phyloP scores from a whole-genome alignment of 2,888 invertebrate genomes.

The Brachylomia viminalis region DNA sequence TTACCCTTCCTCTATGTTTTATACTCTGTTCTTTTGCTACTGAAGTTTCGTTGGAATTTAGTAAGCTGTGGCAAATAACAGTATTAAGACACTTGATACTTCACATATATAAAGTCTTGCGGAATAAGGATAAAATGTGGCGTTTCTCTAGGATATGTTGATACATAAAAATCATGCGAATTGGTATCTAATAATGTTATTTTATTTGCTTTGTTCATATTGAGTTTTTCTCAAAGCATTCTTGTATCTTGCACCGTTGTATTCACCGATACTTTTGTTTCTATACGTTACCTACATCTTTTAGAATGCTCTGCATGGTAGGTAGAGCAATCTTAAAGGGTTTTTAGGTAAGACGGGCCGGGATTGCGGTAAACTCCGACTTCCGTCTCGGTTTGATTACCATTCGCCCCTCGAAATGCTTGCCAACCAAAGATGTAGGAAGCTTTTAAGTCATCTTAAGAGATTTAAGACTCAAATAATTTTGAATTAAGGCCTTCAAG shows the following conservation, averaged over 20 bases:
- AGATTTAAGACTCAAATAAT: constrained; percentile 65
- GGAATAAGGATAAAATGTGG: constrained; percentile 22
- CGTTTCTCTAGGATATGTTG: constrained; percentile 3
- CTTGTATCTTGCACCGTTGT: too few species aligned
- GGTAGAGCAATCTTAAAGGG: constrained; percentile 79
- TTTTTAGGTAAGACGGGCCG: constrained; percentile 83
- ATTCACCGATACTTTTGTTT: constrained; percentile 8
- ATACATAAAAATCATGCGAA: constrained; percentile 18
- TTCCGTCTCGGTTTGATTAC: constrained; percentile 84
- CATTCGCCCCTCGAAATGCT: constrained; percentile 83
- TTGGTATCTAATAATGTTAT: constrained; percentile 1
- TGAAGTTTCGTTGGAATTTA: constrained; percentile 39
- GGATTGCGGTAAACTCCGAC: constrained; percentile 82
- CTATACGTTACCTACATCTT: constrained; percentile 30
- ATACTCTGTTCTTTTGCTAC: constrained; percentile 48
- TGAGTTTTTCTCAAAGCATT: constrained; percentile 4
- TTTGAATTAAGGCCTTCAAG: constrained; percentile 62
- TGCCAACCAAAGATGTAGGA: constrained; percentile 74
- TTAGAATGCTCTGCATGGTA: constrained; percentile 57
- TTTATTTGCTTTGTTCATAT: constrained; percentile 19
- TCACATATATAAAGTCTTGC: constrained; percentile 25
- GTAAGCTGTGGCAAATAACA: constrained; percentile 60
- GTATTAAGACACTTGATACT: constrained; percentile 30
- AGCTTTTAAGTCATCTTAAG: constrained; percentile 70
- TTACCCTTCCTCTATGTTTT: constrained; percentile 51